Base-by-base conservation (phyloP, 2,797 vertebrate genomes). In the Meda fulgida region DNA sequence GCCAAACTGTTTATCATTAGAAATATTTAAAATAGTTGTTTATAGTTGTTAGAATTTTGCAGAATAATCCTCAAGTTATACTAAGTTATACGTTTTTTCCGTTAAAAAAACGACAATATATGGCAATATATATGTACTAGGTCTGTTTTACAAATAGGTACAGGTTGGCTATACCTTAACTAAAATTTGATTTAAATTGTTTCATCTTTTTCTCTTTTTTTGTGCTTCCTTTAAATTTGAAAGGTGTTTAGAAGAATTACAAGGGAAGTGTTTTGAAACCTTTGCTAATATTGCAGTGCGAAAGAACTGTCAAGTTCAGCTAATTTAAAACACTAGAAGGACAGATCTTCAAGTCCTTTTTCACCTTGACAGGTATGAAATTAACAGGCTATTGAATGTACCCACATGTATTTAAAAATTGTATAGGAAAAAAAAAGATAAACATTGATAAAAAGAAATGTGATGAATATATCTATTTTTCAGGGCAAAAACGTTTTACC, bases 261-360 rank as follows among this genome's bases (percentile, higher is more conserved):
- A 26, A 46, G 29, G 76, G 40, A 87, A 79, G 76, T 76, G n/a
- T 85, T 84, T 73, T 29, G 58, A 34, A 87, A 89, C 71, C 51
- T 85, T 31, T 75, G 75, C 13, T 71, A 48, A 38, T 83, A 75
- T 84, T 81, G 75, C 69, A 4, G 31, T 23, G 65, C 14, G 19
- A 78, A 71, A 55, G 29, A 34, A 21, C 7, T 9, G 1, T 14
- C 2, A 53, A 8, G 7, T 75, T 48, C 13, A 67, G 66, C n/a
- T 9, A 1, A 40, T 4, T 46, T 31, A n/a, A 43, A 29, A 78
- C 29, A 70, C 3, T 0, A 51, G 14, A 67, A 69, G 23, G 36
- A 6, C n/a, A 2, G 9, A 19, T 29, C 23, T 21, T 70, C 29
- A 67, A 10, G 8, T 29, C 14, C 13, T 36, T 69, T 48, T 29